Conservation (phyloP, 2,888 invertebrate species). For the Tanytarsus gracilentus region DNA sequence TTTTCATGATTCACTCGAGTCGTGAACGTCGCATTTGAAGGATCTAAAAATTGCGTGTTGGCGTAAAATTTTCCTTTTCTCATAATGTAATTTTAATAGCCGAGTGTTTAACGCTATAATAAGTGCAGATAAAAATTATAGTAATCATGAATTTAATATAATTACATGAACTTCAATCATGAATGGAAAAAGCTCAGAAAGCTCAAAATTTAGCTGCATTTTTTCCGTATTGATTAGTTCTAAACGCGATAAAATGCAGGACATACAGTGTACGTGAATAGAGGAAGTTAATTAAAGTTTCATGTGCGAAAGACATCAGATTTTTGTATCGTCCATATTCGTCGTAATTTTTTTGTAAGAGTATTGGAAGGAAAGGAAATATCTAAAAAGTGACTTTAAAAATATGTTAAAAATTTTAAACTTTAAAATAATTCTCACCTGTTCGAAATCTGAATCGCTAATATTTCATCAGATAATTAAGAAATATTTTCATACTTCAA, state of each 20-base stretch:
- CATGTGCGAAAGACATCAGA: background rate
- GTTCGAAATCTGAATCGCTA: too few species aligned
- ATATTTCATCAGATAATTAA: too few species aligned
- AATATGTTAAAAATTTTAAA: too few species aligned
- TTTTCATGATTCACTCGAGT: background rate
- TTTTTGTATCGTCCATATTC: background rate
- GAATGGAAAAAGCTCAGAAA: too few species aligned
- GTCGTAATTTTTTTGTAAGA: background rate
- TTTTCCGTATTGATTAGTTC: background rate
- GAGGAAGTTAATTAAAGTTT: slow-evolving; percentile 8
- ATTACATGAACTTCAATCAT: too few species aligned
- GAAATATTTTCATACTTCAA: too few species aligned
- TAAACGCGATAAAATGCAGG: background rate
- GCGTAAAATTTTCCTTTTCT: background rate
- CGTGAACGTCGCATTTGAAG: background rate
- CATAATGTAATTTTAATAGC: background rate
- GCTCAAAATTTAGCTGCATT: background rate
- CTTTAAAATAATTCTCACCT: too few species aligned
- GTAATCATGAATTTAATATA: too few species aligned
- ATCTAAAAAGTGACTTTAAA: background rate
- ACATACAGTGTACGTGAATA: background rate
- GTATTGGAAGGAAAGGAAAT: background rate
- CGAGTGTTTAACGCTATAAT: too few species aligned
- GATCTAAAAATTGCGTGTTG: background rate
- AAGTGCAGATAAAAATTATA: too few species aligned